Evolutionary conservation across 1,140 invertebrate species (phyloP).

Genomic region (Nymphalis io): DNA sequence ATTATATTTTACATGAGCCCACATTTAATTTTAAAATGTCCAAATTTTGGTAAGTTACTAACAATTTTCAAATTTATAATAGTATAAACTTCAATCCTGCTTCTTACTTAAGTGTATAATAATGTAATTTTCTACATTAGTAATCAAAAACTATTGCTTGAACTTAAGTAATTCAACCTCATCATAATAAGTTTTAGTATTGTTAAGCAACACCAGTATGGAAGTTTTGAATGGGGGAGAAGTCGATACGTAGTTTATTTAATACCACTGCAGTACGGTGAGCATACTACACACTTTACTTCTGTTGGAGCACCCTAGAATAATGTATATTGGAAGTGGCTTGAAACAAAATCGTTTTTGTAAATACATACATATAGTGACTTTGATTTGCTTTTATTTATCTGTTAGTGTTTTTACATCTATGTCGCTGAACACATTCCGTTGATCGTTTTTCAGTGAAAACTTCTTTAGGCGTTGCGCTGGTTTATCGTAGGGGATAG

Average conservation of each 20-base stretch:
- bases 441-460: no score
- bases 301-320: background rate
- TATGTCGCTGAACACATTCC: background rate
- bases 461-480: no score
- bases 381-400: no score
- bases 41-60: no score
- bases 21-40: no score
- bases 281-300: background rate
- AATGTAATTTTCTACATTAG: no score
- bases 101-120: no score
- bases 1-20: no score
- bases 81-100: no score
- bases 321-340: background rate
- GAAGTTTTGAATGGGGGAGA: background rate
- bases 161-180: background rate
- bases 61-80: no score
- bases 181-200: conserved; percentile 8
- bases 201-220: background rate
- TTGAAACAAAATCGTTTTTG: background rate
- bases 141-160: no score
- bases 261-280: conserved; percentile 9
- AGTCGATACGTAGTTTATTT: conserved; percentile 1
- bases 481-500: no score
- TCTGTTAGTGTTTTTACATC: background rate
- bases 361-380: background rate